These are phyloP conservation scores for Chymomyza costata DNA, from an alignment of 1,140 invertebrate genomes.

Conservation along the genomic window DNA sequence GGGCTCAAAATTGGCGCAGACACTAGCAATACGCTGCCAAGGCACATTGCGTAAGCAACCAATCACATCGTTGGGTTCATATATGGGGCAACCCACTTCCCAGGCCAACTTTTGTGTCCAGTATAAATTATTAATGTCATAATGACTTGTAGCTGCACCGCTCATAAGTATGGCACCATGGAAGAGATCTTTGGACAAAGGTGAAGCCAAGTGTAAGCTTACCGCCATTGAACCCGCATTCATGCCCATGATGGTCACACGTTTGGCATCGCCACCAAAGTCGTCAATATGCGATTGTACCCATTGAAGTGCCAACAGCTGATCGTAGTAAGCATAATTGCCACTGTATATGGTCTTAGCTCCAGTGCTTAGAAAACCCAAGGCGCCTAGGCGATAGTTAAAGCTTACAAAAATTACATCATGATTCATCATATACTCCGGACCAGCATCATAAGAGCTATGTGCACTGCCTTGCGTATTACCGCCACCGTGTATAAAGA, in stretches of 20 bases:
- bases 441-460: conserved; percentile 73
- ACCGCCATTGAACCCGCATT: conserved; percentile 75
- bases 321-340: conserved; percentile 80
- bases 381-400: conserved; percentile 80
- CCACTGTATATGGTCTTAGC: conserved; percentile 77
- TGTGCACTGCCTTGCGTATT: conserved; percentile 78
- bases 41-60: conserved; percentile 19
- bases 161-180: conserved; percentile 79
- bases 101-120: conserved; percentile 18
- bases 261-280: conserved; percentile 77
- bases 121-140: conserved; percentile 17
- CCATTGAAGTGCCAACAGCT: conserved; percentile 79
- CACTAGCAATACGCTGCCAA: conserved; percentile 11
- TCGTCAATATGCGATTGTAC: conserved; percentile 77
- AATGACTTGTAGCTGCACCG: conserved; percentile 79
- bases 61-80: conserved; percentile 11
- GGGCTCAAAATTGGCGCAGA: neutral
- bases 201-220: conserved; percentile 76
- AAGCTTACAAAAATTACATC: conserved; percentile 80
- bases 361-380: conserved; percentile 78
- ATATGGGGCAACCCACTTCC: conserved; percentile 15
- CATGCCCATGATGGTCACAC: conserved; percentile 77
- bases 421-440: conserved; percentile 78
- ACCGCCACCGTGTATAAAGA: conserved; percentile 83
- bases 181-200: conserved; percentile 77